Evolutionary conservation across 1,140 invertebrate species (phyloP).

Genomic region (Chymomyza costata): DNA sequence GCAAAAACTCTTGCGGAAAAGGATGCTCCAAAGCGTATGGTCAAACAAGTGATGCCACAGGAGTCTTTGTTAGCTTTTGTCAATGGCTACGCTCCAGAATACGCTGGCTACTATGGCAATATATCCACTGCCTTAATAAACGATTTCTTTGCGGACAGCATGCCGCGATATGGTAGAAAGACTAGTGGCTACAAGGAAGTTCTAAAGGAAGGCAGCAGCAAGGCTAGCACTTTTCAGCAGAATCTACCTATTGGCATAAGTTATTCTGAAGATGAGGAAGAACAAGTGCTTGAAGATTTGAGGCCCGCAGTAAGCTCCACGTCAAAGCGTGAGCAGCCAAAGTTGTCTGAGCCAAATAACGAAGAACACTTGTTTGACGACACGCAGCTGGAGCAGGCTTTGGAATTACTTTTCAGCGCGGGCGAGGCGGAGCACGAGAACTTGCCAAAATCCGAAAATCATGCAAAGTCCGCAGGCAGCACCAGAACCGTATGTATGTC

Average conservation of each 20-base stretch:
- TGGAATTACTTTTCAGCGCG: conserved; percentile 37
- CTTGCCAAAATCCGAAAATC: not conserved
- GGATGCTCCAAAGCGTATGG: not conserved
- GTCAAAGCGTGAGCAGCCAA: no score
- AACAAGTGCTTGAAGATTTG: no score
- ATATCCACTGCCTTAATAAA: conserved; percentile 16
- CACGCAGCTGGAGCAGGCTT: conserved; percentile 42
- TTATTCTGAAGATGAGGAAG: conserved; percentile 44
- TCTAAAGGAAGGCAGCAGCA: conserved; percentile 37
- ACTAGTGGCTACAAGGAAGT: conserved; percentile 41
- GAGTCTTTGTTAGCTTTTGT: conserved; percentile 26
- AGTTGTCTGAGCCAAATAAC: not conserved
- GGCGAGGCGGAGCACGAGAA: not conserved
- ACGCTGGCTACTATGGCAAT: conserved; percentile 43
- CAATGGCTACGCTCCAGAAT: conserved; percentile 20
- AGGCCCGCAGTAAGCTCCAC: no score
- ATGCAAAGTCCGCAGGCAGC: no score
- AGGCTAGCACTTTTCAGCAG: conserved; percentile 42
- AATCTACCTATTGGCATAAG: conserved; percentile 48
- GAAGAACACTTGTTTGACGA: conserved; percentile 18
- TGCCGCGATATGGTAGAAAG: conserved; percentile 50
- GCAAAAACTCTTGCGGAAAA: not conserved
- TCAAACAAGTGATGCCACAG: conserved; percentile 28
- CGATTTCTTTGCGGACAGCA: conserved; percentile 39
- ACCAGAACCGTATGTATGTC: no score